Evolutionary conservation across 2,888 invertebrate genomes (phyloP).

Genomic region (Nudaria mundana): DNA sequence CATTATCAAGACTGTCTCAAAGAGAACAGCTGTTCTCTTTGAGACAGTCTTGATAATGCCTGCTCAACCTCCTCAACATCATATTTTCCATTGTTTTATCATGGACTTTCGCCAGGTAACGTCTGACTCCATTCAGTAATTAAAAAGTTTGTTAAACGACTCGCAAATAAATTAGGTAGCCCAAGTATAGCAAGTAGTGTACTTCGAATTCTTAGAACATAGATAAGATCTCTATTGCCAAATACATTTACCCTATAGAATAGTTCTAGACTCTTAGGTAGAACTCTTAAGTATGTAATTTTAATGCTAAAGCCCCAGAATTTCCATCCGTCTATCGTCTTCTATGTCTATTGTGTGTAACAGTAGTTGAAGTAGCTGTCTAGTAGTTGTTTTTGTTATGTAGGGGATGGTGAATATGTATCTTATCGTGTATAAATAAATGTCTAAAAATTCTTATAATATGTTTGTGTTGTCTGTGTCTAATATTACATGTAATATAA

Average conservation of each 20-base stretch:
- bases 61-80: too few relatives aligned
- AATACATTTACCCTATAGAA: slow-evolving; percentile 38
- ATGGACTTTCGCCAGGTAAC: too few relatives aligned
- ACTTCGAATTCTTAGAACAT: slow-evolving; percentile 29
- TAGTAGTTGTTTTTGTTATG: slow-evolving; percentile 52
- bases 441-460: too few relatives aligned
- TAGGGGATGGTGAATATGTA: slow-evolving; percentile 40
- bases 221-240: slow-evolving; percentile 48
- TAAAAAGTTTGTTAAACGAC: too few relatives aligned
- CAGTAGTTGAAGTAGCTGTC: slow-evolving; percentile 65
- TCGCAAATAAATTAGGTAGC: slow-evolving; percentile 11
- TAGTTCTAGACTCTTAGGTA: slow-evolving; percentile 45
- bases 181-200: slow-evolving; percentile 18
- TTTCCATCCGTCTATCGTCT: slow-evolving; percentile 81
- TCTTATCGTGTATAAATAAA: not conserved
- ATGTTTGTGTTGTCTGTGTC: too few relatives aligned
- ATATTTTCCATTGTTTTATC: too few relatives aligned
- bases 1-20: too few relatives aligned
- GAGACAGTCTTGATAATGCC: too few relatives aligned
- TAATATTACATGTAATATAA: too few relatives aligned
- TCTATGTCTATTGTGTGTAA: slow-evolving; percentile 76
- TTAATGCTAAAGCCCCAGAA: slow-evolving; percentile 80
- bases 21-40: too few relatives aligned
- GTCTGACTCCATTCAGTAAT: too few relatives aligned
- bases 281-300: slow-evolving; percentile 55